Conservation (phyloP, 1,140 invertebrate genomes). For the Diabrotica virgifera region DNA sequence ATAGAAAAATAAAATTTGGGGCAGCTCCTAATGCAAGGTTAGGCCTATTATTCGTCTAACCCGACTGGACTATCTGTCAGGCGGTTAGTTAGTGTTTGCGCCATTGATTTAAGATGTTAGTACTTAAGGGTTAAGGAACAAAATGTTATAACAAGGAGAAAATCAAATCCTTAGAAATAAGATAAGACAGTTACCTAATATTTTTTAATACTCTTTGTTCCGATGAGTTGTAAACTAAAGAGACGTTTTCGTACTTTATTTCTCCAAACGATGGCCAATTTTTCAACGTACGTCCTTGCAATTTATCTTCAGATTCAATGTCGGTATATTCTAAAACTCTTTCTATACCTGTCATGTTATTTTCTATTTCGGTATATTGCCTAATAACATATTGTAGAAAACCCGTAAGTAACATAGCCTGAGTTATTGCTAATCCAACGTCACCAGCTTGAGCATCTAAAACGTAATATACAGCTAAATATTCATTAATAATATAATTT, state of each 20-base stretch:
- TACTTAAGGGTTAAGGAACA: too few species aligned
- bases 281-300: slow-evolving; percentile 43
- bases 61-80: too few species aligned
- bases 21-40: too few species aligned
- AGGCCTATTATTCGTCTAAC: too few species aligned
- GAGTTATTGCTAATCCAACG: slow-evolving; percentile 58
- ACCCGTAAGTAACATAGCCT: slow-evolving; percentile 55
- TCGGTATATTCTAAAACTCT: slow-evolving; percentile 50
- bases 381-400: slow-evolving; percentile 72
- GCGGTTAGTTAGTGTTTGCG: too few species aligned
- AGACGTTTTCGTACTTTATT: slow-evolving; percentile 66
- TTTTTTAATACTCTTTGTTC: slow-evolving; percentile 66
- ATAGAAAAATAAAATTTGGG: too few species aligned
- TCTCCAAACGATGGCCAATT: slow-evolving; percentile 70
- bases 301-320: slow-evolving; percentile 39
- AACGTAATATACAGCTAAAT: too few species aligned
- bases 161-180: too few species aligned
- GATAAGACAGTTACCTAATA: slow-evolving; percentile 53
- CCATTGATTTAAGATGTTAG: too few species aligned
- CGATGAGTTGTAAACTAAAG: slow-evolving; percentile 58
- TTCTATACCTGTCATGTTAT: slow-evolving; percentile 66
- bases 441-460: slow-evolving; percentile 50
- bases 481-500: too few species aligned
- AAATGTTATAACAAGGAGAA: too few species aligned
- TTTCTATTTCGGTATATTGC: slow-evolving; percentile 72